Percentiles rank a stretch among this genome's conserved stretches.
phyloP scores from a whole-genome alignment of 1,140 invertebrate species.

The Lepidurus arcticus region DNA sequence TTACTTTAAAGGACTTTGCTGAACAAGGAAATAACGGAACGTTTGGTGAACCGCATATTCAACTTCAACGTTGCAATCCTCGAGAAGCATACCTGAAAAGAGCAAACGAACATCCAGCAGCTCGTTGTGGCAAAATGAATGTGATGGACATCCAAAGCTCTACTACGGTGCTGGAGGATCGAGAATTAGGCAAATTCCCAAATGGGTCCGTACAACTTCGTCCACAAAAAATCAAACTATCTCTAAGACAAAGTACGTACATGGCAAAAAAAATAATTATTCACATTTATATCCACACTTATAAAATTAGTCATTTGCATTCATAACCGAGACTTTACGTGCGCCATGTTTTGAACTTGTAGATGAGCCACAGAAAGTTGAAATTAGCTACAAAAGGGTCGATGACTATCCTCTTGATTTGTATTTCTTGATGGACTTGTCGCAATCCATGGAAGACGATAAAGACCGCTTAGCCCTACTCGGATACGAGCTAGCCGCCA shows the following conservation, averaged over 20 bases:
- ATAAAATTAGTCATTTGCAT: neutral
- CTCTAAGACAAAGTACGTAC: neutral
- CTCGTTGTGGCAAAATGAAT: neutral
- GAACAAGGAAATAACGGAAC: neutral
- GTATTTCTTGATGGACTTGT: constrained; percentile 62
- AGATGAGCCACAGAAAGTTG: constrained; percentile 25
- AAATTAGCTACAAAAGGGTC: constrained; percentile 50
- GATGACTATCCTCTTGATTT: constrained; percentile 60
- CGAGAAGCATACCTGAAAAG: constrained; percentile 26
- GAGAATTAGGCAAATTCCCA: neutral
- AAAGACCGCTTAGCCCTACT: constrained; percentile 38
- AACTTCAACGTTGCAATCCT: neutral
- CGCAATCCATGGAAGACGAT: constrained; percentile 59
- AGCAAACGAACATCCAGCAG: neutral
- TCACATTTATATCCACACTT: too few relatives aligned
- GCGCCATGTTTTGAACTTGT: neutral
- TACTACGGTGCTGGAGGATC: neutral
- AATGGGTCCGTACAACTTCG: neutral
- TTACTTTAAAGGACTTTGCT: neutral
- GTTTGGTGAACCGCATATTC: neutral
- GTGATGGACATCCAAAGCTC: neutral
- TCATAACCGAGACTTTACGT: neutral
- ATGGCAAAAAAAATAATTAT: neutral
- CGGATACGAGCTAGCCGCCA: constrained; percentile 23
- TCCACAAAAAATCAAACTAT: neutral